phyloP scores from a whole-genome alignment of 2,797 vertebrate genomes.

The Hydrolagus colliei region DNA sequence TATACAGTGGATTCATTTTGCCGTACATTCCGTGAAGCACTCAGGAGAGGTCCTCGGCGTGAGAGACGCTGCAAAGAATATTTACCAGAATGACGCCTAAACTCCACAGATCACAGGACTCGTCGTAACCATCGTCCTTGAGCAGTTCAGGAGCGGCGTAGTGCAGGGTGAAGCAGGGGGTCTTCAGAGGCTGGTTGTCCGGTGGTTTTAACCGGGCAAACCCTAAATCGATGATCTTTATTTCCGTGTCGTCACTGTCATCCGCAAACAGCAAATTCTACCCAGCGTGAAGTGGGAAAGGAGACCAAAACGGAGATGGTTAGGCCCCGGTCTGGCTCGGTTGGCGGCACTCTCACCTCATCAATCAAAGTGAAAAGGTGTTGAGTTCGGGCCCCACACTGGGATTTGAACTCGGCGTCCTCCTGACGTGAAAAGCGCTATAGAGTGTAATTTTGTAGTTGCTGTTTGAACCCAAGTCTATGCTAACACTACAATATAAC shows the following conservation, averaged over 20 bases:
- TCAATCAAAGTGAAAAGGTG: no score
- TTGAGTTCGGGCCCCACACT: no score
- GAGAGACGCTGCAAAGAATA: constrained; percentile 25
- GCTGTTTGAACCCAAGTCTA: no score
- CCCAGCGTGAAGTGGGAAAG: constrained; percentile 36
- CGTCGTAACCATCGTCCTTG: constrained; percentile 88
- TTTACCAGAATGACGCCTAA: constrained; percentile 95
- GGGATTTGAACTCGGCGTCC: no score
- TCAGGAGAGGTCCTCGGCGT: no score
- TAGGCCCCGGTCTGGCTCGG: no score
- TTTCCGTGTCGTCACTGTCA: constrained; percentile 90
- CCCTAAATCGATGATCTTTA: constrained; percentile 97
- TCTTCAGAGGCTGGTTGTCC: constrained; percentile 96
- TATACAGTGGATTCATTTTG: no score
- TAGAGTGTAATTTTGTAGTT: no score
- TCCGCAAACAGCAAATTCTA: constrained; percentile 96
- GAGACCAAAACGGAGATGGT: neutral
- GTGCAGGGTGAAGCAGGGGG: constrained; percentile 93
- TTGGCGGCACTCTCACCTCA: no score
- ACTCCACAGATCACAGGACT: constrained; percentile 98
- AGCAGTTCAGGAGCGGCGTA: constrained; percentile 94
- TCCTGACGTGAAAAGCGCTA: no score
- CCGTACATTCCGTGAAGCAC: no score
- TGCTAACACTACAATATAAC: no score
- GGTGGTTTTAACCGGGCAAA: constrained; percentile 96